Percentiles rank a stretch among this genome's conserved stretches.
phyloP scores from a whole-genome alignment of 2,113 vertebrate genomes.

The Triplophysa dalaica region DNA sequence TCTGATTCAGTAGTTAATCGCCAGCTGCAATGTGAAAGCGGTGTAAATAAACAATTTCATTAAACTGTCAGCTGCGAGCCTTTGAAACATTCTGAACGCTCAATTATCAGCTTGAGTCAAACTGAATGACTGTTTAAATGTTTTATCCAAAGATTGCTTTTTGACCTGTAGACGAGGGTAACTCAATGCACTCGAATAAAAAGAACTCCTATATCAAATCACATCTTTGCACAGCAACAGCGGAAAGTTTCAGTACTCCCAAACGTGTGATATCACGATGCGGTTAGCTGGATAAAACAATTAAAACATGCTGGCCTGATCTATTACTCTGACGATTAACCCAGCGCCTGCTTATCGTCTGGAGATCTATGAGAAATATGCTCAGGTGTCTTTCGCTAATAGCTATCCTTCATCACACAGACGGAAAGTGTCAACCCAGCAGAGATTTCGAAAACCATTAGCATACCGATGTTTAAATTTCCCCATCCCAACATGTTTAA shows the following conservation, averaged over 20 bases:
- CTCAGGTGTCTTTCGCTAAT: slow-evolving; percentile 8
- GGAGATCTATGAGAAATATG: slow-evolving; percentile 13
- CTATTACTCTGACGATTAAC: slow-evolving; percentile 22
- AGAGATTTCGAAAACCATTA: slow-evolving; percentile 16
- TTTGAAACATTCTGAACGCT: slow-evolving; percentile 42
- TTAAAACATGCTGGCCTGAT: not conserved
- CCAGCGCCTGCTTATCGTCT: not conserved
- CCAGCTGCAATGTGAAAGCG: slow-evolving; percentile 8
- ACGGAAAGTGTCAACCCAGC: not conserved
- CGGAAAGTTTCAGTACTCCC: not conserved
- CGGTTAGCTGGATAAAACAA: slow-evolving; percentile 20
- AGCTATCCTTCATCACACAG: not conserved
- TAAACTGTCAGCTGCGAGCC: slow-evolving; percentile 38
- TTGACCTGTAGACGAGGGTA: slow-evolving; percentile 3
- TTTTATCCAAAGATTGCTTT: not conserved
- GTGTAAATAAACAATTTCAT: slow-evolving; percentile 42
- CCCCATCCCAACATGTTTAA: not conserved
- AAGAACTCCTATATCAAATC: not conserved
- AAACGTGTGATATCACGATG: not conserved
- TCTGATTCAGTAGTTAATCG: slow-evolving; percentile 23
- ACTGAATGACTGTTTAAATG: slow-evolving; percentile 8
- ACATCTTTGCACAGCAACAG: not conserved
- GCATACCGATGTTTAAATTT: slow-evolving; percentile 2
- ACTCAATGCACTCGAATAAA: not conserved
- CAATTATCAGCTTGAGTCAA: slow-evolving; percentile 30